phyloP scores from a whole-genome alignment of 2,113 vertebrate species.

The Oryzias melastigma region DNA sequence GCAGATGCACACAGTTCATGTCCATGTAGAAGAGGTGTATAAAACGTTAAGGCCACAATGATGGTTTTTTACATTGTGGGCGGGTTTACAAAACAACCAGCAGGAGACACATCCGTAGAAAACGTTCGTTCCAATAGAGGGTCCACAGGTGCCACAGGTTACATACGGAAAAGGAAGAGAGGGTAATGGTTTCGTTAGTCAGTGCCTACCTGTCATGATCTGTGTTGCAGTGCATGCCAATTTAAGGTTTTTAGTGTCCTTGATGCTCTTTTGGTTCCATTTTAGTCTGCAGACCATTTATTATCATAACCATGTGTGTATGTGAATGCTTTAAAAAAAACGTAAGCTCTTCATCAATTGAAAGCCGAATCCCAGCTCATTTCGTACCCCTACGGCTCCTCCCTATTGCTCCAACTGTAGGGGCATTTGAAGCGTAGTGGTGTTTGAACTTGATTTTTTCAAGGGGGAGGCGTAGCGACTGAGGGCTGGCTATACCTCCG shows the following conservation, averaged over 20 bases:
- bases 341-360: too few relatives aligned
- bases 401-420: too few relatives aligned
- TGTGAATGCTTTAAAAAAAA: too few relatives aligned
- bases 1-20: slow-evolving; percentile 66
- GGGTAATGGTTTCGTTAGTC: slow-evolving; percentile 94
- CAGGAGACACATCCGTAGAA: slow-evolving; percentile 87
- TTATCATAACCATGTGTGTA: not conserved
- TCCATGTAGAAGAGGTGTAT: slow-evolving; percentile 55
- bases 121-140: slow-evolving; percentile 99
- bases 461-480: too few relatives aligned
- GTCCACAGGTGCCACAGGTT: slow-evolving; percentile 99
- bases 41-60: slow-evolving; percentile 20
- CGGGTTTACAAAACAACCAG: slow-evolving; percentile 71
- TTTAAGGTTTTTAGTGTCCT: slow-evolving; percentile 15
- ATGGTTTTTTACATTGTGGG: slow-evolving; percentile 50
- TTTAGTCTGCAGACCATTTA: not conserved
- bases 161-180: slow-evolving; percentile 99
- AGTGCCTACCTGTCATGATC: slow-evolving; percentile 59
- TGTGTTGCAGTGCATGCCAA: slow-evolving; percentile 64
- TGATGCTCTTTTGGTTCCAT: not conserved
- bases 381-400: too few relatives aligned
- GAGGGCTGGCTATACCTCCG: too few relatives aligned
- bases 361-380: too few relatives aligned
- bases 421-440: too few relatives aligned
- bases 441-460: too few relatives aligned